Evolutionary conservation across 2,113 vertebrate genomes (phyloP), one percentile per base, ranked within the genome.

Genomic region (Prochilodus magdalenae): DNA sequence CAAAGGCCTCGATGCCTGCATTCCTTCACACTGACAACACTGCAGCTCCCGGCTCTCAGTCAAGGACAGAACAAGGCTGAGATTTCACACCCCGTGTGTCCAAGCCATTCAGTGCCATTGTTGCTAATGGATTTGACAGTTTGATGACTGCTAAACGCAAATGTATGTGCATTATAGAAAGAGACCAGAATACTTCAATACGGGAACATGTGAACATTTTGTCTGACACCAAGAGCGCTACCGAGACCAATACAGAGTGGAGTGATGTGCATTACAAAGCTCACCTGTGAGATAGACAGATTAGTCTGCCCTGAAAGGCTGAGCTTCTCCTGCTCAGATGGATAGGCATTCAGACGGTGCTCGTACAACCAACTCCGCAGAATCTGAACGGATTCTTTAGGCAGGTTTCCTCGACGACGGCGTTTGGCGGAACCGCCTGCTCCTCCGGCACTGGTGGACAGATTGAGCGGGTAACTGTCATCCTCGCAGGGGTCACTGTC

Each of bases 331-430:
- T 97, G 95, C 89, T 99, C 98, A 0, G 97, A 98, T 0, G 98
- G 98, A 85, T 98, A 99, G 49, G 98, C 97, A 0, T 99, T 98
- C 91, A 97, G 97, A 80, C 98, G 96, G 79, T 99, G 97, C 82
- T 98, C 92, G 1, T 97, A 99, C 33, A 99, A 93, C 98, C 98
- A 99, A 90, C 95, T 95, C 18, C 96, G 94, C 12, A 99, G 96
- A 83, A 97, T 96, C 90, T 96, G 96, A 84, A 98, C 98, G 0
- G 97, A 95, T 85, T 97, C 97, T 86, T 98, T 98, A n/a, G 98
- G 98, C 51, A 99, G 94, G 79, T 99, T 99, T 69, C 97, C 97
- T 18, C 97, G 94, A 83, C 97, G 95, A 86, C 97, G 97, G 74
- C 96, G 96, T 91, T 99, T 99, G 84, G 89, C 91, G 0, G 92